A percentile compares a stretch with the other conserved stretches of the same genome.
Evolutionary conservation across 2,888 invertebrate species (phyloP).

Genomic region (Ctena decussata): DNA sequence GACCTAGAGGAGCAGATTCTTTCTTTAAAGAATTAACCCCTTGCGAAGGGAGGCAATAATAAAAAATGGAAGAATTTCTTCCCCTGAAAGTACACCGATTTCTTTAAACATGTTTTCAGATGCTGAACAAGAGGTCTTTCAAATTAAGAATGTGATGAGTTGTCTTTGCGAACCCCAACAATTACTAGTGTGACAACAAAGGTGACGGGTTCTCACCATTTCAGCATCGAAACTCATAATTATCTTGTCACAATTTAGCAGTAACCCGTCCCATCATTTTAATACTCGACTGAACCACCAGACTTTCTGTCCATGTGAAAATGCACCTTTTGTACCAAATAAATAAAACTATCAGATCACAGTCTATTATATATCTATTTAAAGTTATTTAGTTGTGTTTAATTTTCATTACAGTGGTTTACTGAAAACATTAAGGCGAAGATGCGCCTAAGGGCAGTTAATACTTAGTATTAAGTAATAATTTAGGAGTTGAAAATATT

Average conservation of each 20-base stretch:
- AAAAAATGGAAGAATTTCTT: too few relatives aligned
- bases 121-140: too few relatives aligned
- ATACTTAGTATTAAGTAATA: conserved; percentile 1
- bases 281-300: background rate
- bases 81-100: too few relatives aligned
- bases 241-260: background rate
- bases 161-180: background rate
- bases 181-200: background rate
- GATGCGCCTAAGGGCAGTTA: background rate
- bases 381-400: conserved; percentile 8
- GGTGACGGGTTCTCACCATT: background rate
- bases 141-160: too few relatives aligned
- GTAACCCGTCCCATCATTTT: background rate
- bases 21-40: too few relatives aligned
- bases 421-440: background rate
- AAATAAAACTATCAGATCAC: conserved; percentile 12
- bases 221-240: background rate
- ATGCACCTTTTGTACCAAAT: background rate
- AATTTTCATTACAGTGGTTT: conserved; percentile 2
- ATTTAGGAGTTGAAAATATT: conserved; percentile 1
- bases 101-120: too few relatives aligned
- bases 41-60: too few relatives aligned
- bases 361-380: conserved; percentile 2
- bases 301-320: conserved; percentile 1
- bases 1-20: too few relatives aligned